These are phyloP conservation scores for Uria lomvia DNA, from an alignment of 2,113 vertebrate genomes.

Conservation along the genomic window DNA sequence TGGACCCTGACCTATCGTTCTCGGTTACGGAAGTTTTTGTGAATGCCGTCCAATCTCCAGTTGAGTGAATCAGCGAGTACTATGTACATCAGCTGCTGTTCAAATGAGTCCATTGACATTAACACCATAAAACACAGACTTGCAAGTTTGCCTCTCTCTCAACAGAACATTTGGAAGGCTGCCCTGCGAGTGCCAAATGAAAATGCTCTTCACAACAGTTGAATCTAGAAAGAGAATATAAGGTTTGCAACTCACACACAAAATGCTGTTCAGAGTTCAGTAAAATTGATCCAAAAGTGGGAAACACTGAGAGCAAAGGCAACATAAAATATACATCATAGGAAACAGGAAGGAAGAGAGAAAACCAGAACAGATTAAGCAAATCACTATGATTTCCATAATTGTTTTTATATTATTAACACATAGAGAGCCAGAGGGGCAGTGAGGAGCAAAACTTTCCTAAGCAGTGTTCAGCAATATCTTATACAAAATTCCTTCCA, in stretches of 20 bases:
- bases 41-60: slow-evolving; percentile 16
- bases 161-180: neutral
- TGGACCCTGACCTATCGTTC: slow-evolving; percentile 5
- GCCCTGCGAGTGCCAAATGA: neutral
- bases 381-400: slow-evolving; percentile 12
- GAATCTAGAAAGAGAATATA: slow-evolving; percentile 14
- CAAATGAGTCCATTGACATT: neutral
- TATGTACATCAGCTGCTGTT: slow-evolving; percentile 27
- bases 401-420: slow-evolving; percentile 21
- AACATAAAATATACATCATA: slow-evolving; percentile 41
- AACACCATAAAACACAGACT: neutral
- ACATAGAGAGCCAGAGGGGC: neutral
- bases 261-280: neutral
- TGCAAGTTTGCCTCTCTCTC: neutral
- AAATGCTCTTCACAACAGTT: slow-evolving; percentile 11
- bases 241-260: slow-evolving; percentile 5
- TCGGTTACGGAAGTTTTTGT: neutral
- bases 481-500: neutral
- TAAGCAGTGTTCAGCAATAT: neutral
- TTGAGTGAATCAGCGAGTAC: slow-evolving; percentile 8
- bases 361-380: neutral
- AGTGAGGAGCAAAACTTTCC: neutral
- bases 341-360: neutral
- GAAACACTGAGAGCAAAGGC: slow-evolving; percentile 7
- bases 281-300: neutral